These are phyloP conservation scores for Nephrotoma appendiculata DNA, from an alignment of 2,888 invertebrate species.

Conservation along the genomic window DNA sequence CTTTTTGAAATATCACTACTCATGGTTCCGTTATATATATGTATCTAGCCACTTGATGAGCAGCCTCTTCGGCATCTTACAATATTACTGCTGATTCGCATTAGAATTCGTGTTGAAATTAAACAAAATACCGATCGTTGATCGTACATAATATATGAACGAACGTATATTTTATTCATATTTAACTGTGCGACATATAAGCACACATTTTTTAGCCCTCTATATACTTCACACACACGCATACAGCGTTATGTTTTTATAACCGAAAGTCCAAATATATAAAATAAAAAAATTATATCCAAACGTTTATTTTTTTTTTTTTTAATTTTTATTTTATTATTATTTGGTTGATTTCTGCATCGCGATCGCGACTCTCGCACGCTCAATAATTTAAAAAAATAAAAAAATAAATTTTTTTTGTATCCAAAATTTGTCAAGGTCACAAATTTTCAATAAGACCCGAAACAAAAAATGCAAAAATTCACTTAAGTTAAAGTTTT, in stretches of 20 bases:
- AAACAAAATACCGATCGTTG: neutral
- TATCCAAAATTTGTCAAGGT: conserved; percentile 13
- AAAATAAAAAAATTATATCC: neutral
- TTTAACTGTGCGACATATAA: neutral
- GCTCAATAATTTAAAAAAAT: neutral
- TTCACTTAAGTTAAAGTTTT: conserved; percentile 9
- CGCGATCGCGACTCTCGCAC: neutral
- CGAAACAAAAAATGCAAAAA: conserved; percentile 12
- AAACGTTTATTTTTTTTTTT: neutral
- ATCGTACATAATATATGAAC: neutral
- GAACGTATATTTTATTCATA: neutral
- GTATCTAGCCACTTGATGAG: no score
- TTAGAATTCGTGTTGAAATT: no score
- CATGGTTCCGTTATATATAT: no score
- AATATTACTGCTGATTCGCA: no score
- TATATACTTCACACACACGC: neutral
- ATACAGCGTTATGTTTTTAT: neutral
- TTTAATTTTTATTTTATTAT: neutral
- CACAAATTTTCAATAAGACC: conserved; percentile 13
- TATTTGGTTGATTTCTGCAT: neutral
- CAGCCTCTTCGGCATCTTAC: no score
- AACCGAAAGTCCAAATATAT: neutral
- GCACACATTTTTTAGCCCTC: neutral
- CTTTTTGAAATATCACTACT: no score
- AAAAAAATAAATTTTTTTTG: neutral